These are phyloP conservation scores for Acrocephalus arundinaceus DNA, from an alignment of 2,113 vertebrate species.

Conservation along the genomic window DNA sequence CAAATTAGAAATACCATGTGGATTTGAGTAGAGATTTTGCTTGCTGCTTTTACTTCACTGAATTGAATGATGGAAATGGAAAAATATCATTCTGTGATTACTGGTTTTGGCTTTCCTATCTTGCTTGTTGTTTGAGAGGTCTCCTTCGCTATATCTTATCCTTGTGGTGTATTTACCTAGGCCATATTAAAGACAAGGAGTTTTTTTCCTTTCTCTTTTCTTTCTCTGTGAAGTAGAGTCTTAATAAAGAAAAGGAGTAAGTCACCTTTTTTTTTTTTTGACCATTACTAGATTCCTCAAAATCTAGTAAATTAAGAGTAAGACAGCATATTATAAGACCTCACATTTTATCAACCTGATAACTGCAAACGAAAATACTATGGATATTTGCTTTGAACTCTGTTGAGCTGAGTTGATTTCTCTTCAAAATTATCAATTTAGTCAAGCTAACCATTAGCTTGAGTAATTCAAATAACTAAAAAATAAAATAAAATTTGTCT, in stretches of 20 bases:
- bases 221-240: neutral
- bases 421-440: neutral
- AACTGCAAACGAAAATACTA: slow-evolving; percentile 7
- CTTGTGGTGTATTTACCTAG: neutral
- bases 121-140: neutral
- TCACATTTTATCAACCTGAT: neutral
- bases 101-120: neutral
- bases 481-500: neutral
- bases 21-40: neutral
- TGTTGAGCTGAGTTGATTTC: neutral
- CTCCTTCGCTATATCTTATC: neutral
- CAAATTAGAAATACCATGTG: neutral
- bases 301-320: neutral
- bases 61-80: neutral
- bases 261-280: neutral
- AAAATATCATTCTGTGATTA: neutral
- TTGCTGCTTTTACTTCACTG: neutral
- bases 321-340: neutral
- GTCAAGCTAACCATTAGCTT: neutral
- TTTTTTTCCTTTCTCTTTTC: neutral
- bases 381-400: neutral
- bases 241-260: neutral
- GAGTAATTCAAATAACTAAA: neutral
- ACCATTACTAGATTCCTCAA: neutral
- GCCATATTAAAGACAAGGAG: fast-evolving